These are phyloP conservation scores for Stenotaenia linearis DNA, from an alignment of 2,888 invertebrate genomes.

Conservation along the genomic window DNA sequence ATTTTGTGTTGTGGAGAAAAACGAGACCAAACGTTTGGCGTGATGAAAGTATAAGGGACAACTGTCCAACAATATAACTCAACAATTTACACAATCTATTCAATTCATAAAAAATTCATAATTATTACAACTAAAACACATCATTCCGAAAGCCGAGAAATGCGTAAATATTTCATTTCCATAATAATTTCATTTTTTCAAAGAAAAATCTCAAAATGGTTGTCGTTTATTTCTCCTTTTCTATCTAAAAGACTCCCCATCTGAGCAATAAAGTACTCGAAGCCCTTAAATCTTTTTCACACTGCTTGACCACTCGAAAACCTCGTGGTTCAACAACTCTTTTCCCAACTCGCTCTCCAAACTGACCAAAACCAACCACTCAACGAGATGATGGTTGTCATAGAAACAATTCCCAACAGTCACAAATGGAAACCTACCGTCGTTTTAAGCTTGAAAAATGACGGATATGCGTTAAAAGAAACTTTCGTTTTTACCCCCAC, in stretches of 20 bases:
- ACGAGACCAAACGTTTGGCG: too few species aligned
- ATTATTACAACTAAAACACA: too few species aligned
- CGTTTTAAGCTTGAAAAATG: background rate
- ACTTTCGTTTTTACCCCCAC: background rate
- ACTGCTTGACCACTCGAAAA: background rate
- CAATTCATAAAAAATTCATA: too few species aligned
- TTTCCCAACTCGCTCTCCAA: background rate
- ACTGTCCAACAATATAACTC: too few species aligned
- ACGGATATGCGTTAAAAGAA: background rate
- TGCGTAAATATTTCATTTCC: background rate
- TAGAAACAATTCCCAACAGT: background rate
- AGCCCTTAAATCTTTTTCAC: background rate
- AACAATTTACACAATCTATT: too few species aligned
- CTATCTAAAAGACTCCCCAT: background rate
- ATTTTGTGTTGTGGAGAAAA: too few species aligned
- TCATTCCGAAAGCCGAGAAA: background rate
- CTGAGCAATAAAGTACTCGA: background rate
- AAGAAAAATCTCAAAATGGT: too few species aligned
- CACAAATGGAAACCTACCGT: background rate
- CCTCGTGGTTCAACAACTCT: background rate
- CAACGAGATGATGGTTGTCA: background rate
- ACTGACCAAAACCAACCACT: background rate
- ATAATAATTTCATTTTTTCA: too few species aligned
- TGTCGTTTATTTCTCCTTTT: background rate
- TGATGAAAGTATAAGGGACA: too few species aligned